Conservation (phyloP, 2,888 invertebrate genomes). For the Phengaris arion region DNA sequence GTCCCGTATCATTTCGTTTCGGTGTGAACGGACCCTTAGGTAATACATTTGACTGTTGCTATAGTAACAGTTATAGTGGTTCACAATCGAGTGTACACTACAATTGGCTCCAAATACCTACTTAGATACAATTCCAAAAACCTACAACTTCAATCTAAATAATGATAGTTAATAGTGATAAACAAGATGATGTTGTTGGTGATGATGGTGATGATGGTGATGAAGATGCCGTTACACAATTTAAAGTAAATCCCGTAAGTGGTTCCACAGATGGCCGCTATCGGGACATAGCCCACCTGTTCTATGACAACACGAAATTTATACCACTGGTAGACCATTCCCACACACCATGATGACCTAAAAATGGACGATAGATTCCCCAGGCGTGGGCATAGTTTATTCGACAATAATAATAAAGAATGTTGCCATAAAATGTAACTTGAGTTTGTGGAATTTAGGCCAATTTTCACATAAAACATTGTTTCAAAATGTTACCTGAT, state of each 20-base stretch:
- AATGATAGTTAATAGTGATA: too few relatives aligned
- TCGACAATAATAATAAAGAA: not conserved
- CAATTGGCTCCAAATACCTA: too few relatives aligned
- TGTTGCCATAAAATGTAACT: conserved; percentile 4
- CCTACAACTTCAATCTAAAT: too few relatives aligned
- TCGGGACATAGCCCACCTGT: conserved; percentile 9
- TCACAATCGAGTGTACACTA: too few relatives aligned
- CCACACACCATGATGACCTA: conserved; percentile 14
- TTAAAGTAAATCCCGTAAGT: conserved; percentile 1
- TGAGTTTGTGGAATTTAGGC: not conserved
- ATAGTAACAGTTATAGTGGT: too few relatives aligned
- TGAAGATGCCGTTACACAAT: not conserved
- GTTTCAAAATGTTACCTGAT: not conserved
- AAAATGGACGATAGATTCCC: conserved; percentile 6
- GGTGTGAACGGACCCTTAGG: too few relatives aligned
- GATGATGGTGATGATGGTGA: not conserved
- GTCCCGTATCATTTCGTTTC: too few relatives aligned
- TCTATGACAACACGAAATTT: conserved; percentile 7
- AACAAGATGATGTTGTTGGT: too few relatives aligned
- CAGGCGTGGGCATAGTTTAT: conserved; percentile 12
- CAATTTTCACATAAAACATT: not conserved
- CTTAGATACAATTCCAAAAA: too few relatives aligned
- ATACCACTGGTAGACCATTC: conserved; percentile 2
- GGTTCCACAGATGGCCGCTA: not conserved
- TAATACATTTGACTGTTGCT: too few relatives aligned